phyloP scores from a whole-genome alignment of 2,797 vertebrate genomes.

The Labroides dimidiatus region DNA sequence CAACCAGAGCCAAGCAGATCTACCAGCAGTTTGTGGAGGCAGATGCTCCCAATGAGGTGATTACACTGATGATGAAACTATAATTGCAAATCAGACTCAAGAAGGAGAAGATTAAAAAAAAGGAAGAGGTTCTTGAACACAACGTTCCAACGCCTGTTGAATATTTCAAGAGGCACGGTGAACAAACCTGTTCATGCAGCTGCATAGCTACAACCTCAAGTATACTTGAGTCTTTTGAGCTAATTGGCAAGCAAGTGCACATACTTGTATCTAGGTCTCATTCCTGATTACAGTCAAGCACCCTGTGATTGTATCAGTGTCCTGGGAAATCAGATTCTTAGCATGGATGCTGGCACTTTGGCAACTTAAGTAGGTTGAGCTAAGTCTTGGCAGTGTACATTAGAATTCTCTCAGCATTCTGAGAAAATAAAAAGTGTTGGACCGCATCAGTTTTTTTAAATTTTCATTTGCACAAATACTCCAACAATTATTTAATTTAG shows the following conservation, averaged over 20 bases:
- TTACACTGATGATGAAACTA: not conserved
- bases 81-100: too few relatives aligned
- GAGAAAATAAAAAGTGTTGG: too few relatives aligned
- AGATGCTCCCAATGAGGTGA: constrained; percentile 89
- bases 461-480: too few relatives aligned
- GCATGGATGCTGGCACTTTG: not conserved
- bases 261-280: not conserved
- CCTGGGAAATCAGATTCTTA: not conserved
- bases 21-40: constrained; percentile 88
- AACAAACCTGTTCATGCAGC: not conserved
- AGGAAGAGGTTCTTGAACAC: too few relatives aligned
- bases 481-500: too few relatives aligned
- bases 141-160: too few relatives aligned
- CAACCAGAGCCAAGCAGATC: constrained; percentile 86
- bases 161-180: too few relatives aligned
- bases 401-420: too few relatives aligned
- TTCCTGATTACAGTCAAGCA: not conserved
- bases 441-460: too few relatives aligned
- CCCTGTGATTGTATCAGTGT: not conserved
- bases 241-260: not conserved
- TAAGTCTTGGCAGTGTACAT: too few relatives aligned
- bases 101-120: too few relatives aligned
- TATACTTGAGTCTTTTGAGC: not conserved
- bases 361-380: too few relatives aligned
- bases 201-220: constrained; percentile 1